These are phyloP conservation scores for Clostera curtula DNA, from an alignment of 2,888 invertebrate genomes.

Conservation along the genomic window DNA sequence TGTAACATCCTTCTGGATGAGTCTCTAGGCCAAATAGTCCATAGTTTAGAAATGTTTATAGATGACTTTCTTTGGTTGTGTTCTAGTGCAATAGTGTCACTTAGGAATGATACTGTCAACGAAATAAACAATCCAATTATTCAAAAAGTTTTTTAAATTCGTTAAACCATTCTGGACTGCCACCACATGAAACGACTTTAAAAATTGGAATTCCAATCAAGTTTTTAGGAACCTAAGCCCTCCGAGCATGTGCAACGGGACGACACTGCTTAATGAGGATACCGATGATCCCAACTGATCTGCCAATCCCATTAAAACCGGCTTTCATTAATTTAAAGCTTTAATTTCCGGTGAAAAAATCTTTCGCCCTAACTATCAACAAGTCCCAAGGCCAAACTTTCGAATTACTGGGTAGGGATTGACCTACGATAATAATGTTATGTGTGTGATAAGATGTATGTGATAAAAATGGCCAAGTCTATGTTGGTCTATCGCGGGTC, in stretches of 20 bases:
- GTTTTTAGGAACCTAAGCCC: constrained; percentile 17
- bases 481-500: too few species aligned
- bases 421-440: too few species aligned
- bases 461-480: too few species aligned
- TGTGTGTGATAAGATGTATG: too few species aligned
- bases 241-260: constrained; percentile 18
- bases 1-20: constrained; percentile 9
- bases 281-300: too few species aligned
- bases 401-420: too few species aligned
- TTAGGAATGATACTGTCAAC: constrained; percentile 20
- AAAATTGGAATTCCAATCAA: constrained; percentile 14
- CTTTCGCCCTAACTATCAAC: too few species aligned
- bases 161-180: constrained; percentile 17
- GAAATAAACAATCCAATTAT: constrained; percentile 19
- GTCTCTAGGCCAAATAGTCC: constrained; percentile 17
- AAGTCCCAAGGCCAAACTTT: too few species aligned
- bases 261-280: constrained; percentile 19
- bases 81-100: constrained; percentile 21
- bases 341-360: too few species aligned
- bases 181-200: constrained; percentile 17
- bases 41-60: constrained; percentile 16
- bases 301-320: too few species aligned
- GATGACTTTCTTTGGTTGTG: constrained; percentile 19
- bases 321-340: too few species aligned
- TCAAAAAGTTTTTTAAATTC: constrained; percentile 26